phyloP scores from a whole-genome alignment of 2,797 vertebrate genomes.

The Hoplostethus mediterraneus region DNA sequence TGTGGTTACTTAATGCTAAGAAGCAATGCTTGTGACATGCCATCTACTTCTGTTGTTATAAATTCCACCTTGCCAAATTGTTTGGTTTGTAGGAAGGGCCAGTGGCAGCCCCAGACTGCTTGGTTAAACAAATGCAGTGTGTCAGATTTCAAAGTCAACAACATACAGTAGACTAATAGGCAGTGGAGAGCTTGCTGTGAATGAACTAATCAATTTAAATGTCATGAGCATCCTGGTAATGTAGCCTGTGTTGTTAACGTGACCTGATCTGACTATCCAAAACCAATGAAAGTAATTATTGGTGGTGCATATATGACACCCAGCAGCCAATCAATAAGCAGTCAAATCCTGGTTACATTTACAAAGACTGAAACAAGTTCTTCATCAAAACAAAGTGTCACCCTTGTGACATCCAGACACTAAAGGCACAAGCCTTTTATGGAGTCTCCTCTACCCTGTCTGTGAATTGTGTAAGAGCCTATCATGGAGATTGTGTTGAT shows the following conservation, averaged over 20 bases:
- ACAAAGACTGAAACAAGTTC: neutral
- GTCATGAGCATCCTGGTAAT: neutral
- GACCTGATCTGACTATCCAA: slow-evolving; percentile 31
- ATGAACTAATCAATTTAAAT: slow-evolving; percentile 12
- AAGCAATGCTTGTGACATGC: slow-evolving; percentile 10
- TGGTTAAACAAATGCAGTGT: slow-evolving; percentile 5
- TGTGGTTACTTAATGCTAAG: neutral
- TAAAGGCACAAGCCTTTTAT: neutral
- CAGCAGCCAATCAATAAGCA: slow-evolving; percentile 50
- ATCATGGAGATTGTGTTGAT: neutral
- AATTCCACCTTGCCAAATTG: neutral
- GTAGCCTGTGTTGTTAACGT: neutral
- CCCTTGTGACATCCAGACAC: neutral
- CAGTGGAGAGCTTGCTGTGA: slow-evolving; percentile 1
- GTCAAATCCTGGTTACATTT: slow-evolving; percentile 19
- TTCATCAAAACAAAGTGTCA: too few relatives aligned
- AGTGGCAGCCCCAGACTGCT: neutral
- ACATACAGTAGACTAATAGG: neutral
- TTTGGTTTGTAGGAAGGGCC: slow-evolving; percentile 10
- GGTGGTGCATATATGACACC: slow-evolving; percentile 15
- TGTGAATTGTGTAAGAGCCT: neutral
- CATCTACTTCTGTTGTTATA: slow-evolving; percentile 6
- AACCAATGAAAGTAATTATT: slow-evolving; percentile 29
- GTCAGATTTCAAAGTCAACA: slow-evolving; percentile 12
- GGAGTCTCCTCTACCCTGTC: neutral